A percentile compares a stretch with the other conserved stretches of the same genome.
phyloP scores from a whole-genome alignment of 2,797 vertebrate genomes.

The Danio kyathit region DNA sequence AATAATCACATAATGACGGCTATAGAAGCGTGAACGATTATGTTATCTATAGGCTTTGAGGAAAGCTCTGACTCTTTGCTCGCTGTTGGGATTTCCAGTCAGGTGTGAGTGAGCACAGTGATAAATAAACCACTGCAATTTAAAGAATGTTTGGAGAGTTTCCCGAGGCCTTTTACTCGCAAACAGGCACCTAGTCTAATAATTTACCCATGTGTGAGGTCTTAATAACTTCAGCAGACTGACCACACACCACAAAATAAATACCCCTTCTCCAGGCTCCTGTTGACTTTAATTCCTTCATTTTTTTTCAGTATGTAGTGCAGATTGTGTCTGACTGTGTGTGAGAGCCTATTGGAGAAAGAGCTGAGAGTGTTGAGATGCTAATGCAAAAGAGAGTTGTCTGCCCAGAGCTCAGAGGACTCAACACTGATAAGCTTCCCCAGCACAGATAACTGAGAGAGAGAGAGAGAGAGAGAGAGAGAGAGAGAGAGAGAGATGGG shows the following conservation, averaged over 20 bases:
- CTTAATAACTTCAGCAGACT: conserved; percentile 61
- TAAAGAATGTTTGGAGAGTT: conserved; percentile 56
- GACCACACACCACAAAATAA: conserved; percentile 50
- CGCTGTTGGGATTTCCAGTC: neutral
- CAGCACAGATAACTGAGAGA: conserved; percentile 54
- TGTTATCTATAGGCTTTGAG: neutral
- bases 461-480: neutral
- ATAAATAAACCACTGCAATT: conserved; percentile 39
- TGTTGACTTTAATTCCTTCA: conserved; percentile 52
- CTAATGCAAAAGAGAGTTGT: conserved; percentile 74
- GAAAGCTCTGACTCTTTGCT: neutral
- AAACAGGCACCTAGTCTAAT: conserved; percentile 46
- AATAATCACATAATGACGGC: neutral
- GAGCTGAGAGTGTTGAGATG: conserved; percentile 34
- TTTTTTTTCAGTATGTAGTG: conserved; percentile 34
- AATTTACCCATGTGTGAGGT: conserved; percentile 45
- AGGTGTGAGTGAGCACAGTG: conserved; percentile 11
- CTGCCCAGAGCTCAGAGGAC: conserved; percentile 72
- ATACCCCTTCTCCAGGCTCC: conserved; percentile 44
- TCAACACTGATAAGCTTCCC: conserved; percentile 52
- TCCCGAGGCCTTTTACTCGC: conserved; percentile 48
- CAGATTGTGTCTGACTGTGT: conserved; percentile 55
- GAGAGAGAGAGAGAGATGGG: conserved; percentile 59
- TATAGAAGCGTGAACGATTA: neutral
- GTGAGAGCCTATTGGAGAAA: conserved; percentile 58